These are phyloP conservation scores for Enhydra lutris DNA, from an alignment of 2,113 vertebrate genomes.

Conservation along the genomic window DNA sequence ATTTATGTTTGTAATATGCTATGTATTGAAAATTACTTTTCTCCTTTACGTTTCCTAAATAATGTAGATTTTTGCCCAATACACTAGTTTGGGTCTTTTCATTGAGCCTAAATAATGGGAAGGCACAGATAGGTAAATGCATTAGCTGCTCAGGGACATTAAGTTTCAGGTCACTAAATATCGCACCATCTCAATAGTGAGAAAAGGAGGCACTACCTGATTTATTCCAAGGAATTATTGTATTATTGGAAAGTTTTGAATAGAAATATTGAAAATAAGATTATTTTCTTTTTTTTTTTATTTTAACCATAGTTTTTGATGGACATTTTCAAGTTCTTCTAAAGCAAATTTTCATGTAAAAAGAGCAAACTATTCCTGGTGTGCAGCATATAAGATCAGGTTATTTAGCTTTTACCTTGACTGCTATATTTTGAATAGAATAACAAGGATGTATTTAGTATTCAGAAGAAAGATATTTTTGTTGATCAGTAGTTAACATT, in stretches of 20 bases:
- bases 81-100: background rate
- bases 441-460: background rate
- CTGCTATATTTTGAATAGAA: background rate
- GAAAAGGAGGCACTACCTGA: background rate
- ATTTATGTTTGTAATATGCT: background rate
- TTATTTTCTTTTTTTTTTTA: background rate
- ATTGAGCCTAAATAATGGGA: background rate
- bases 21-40: background rate
- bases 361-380: background rate
- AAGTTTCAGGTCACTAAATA: background rate
- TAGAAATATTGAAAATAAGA: background rate
- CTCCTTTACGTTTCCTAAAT: background rate
- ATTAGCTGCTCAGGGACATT: background rate
- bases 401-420: background rate
- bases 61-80: background rate
- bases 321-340: background rate
- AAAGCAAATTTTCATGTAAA: background rate
- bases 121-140: background rate
- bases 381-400: background rate
- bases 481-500: background rate
- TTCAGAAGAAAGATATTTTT: background rate
- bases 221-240: background rate
- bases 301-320: background rate
- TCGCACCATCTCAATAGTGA: background rate
- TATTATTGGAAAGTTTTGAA: background rate